Base-by-base conservation (phyloP, 2,888 invertebrate genomes). In the Tetragonula carbonaria region DNA sequence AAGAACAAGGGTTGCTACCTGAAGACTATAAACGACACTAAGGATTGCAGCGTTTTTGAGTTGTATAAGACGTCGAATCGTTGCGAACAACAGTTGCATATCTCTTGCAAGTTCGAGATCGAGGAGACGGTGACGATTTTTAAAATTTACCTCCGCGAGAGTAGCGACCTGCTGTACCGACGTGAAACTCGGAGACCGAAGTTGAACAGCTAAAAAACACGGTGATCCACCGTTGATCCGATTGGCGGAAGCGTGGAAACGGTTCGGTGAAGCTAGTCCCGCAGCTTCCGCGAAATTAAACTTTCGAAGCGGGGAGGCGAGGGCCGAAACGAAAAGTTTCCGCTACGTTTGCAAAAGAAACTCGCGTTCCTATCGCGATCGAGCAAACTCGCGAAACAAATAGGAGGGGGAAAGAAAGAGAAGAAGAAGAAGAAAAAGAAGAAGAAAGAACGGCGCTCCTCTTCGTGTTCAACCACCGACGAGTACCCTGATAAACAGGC, bases 211-310 rank as follows among this genome's bases (percentile, higher is more conserved):
- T 38, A 65, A 45, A 81, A 65, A 74, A 82, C 81, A 74, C 38
- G n/a, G 57, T 28, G 33, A 50, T 66, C 21, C 21, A 2, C 33
- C 11, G 57, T 28, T 68, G 79, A 79, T 81, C 62, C 72, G 63
- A 68, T 45, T 83, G 68, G 63, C 63, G 73, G 70, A 74, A 65
- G 65, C 65, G 13, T n/a, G 70, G 80, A 38, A 74, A 82, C 82
- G 81, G 68, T 80, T 33, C 55, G 63, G 23, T 74, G 82, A 38
- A 81, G 82, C 81, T n/a, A 45, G 74, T 68, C 81, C 84, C 83
- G 84, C 72, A 83, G 83, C 84, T 84, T 84, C 84, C 70, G 78
- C 78, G 73, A 84, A 84, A 83, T 83, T 84, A 83, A 83, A 77
- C 83, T 83, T 84, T n/a, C 50, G 8, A 45, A 45, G 45, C 8